Conservation (phyloP, 2,888 invertebrate species). For the Epistrophella euchroma region DNA sequence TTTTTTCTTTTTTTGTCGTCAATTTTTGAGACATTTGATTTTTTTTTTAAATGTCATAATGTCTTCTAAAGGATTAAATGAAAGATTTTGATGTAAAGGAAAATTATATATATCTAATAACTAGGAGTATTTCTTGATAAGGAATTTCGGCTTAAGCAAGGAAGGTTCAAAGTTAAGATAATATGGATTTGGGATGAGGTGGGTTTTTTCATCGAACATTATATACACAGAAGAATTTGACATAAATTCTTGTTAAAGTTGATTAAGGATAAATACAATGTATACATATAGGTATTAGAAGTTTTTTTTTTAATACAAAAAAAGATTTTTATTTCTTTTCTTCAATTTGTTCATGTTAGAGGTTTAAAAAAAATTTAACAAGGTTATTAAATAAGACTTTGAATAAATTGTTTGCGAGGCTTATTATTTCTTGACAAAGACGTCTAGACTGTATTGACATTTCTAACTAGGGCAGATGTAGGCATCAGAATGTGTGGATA, state of each 20-base stretch:
- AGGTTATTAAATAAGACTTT: not conserved
- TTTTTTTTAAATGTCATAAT: not conserved
- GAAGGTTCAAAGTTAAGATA: not conserved
- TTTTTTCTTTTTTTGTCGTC: not conserved
- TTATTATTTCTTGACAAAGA: not conserved
- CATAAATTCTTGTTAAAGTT: not conserved
- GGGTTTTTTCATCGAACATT: no score
- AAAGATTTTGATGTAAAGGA: not conserved
- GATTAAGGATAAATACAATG: not conserved
- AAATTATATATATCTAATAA: not conserved
- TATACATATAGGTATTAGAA: not conserved
- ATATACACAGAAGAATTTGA: not conserved
- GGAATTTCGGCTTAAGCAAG: not conserved
- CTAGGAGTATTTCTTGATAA: not conserved
- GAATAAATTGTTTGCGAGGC: not conserved
- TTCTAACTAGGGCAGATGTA: not conserved
- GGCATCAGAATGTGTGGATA: no score
- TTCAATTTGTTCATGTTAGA: not conserved
- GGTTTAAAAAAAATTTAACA: not conserved
- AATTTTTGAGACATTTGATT: not conserved
- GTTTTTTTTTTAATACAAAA: not conserved
- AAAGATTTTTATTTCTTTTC: not conserved
- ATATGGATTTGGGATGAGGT: no score
- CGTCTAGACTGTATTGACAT: not conserved
- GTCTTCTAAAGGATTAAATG: not conserved